These are phyloP conservation scores for Trissolcus basalis DNA, from an alignment of 1,140 invertebrate species.

Conservation along the genomic window DNA sequence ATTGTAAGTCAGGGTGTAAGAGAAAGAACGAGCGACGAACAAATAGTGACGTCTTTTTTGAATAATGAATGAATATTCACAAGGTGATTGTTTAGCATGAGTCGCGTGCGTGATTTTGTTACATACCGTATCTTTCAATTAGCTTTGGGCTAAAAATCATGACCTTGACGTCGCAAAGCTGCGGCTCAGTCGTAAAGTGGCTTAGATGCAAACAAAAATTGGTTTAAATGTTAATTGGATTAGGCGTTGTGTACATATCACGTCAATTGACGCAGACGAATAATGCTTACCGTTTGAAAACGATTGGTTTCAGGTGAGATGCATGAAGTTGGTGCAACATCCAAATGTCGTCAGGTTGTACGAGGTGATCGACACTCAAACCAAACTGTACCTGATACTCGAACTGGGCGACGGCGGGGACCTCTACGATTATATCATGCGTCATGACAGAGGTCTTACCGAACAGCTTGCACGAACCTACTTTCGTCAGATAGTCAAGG, in stretches of 20 bases:
- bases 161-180: constrained; percentile 29
- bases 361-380: constrained; percentile 99
- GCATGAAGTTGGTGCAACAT: constrained; percentile 99
- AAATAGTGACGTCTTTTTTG: constrained; percentile 1
- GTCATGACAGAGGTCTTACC: constrained; percentile 88
- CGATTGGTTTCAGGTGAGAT: constrained; percentile 83
- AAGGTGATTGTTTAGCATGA: background rate
- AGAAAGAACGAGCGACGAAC: no score
- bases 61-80: constrained; percentile 45
- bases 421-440: constrained; percentile 99
- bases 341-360: constrained; percentile 98
- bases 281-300: no score
- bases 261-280: no score
- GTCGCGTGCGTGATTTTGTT: background rate
- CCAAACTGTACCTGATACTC: constrained; percentile 95
- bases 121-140: constrained; percentile 26
- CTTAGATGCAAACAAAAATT: constrained; percentile 22
- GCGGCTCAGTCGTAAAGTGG: constrained; percentile 25
- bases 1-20: no score
- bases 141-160: constrained; percentile 48
- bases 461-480: constrained; percentile 92
- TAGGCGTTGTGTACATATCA: constrained; percentile 9
- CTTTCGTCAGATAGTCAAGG: constrained; percentile 96
- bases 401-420: constrained; percentile 99
- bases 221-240: constrained; percentile 37